Base-by-base conservation (phyloP, 1,140 invertebrate species). In the Drosophila nikananu region DNA sequence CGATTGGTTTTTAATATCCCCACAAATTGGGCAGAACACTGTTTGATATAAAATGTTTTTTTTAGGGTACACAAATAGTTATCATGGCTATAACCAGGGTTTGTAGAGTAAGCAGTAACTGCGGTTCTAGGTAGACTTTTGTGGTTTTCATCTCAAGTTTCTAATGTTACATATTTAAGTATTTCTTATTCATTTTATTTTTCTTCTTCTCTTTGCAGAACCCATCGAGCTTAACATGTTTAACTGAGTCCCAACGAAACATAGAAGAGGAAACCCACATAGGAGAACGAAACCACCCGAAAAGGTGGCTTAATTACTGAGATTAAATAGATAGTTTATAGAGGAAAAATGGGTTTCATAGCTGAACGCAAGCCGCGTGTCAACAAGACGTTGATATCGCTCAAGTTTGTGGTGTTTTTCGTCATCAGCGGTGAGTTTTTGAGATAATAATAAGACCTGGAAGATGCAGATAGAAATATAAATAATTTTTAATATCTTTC, bases 391-490 rank as follows among this genome's bases (percentile, higher is more conserved):
- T 75, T 93, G 60, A 92, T 93, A 25, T 83, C 92, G 49, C 70
- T 93, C 5, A 93, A 93, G 67, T 58, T 92, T 32, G 89, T 93
- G 3, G 80, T 91, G 2, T 93, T 93, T 41, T 84, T 93, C 13
- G 92, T 92, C 12, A 86, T 92, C 9, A 91, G 79, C 64, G 91
- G 91, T 92, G 61, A 86, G 91, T 86, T 9, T 37, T 9, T 9
- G 3, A 2, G 51, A 32, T 30, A 30, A 30, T 30, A 30, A 30
- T 30, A 30, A 30, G 12, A 35, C 12, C 12, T 35, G 4, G 32
- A 35, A 35, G 10, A 12, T 12, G 6, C 1, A 35, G 32, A 35
- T 35, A 4, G 0, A 32, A 12, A 12, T 32, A 32, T 32, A 4
- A 9, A 35, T 12, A 5, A 35, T 12, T 13, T 35, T 1, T 13